Conservation (phyloP, 2,888 invertebrate genomes). For the Philopedon plagiatum region DNA sequence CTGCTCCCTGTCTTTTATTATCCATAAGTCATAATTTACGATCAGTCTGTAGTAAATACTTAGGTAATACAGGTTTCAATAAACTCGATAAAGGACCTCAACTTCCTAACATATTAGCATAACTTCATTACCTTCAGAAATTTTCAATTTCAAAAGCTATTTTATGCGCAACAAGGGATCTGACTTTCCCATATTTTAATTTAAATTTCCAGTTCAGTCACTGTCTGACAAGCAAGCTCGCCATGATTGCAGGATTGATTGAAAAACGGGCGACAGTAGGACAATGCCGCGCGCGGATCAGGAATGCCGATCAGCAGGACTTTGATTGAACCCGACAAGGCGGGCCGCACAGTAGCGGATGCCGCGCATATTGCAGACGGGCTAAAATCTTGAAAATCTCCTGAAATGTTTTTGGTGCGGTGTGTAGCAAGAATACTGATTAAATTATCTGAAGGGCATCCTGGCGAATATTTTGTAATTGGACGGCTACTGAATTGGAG, state of each 20-base stretch:
- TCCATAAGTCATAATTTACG: too few species aligned
- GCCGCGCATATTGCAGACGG: slow-evolving; percentile 38
- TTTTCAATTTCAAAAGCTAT: background rate
- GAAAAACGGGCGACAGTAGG: slow-evolving; percentile 64
- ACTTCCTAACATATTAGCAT: too few species aligned
- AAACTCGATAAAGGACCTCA: too few species aligned
- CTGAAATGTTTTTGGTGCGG: slow-evolving; percentile 37
- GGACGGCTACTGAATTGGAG: background rate
- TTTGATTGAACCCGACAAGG: slow-evolving; percentile 52
- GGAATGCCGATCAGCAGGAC: slow-evolving; percentile 57
- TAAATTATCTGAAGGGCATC: slow-evolving; percentile 38
- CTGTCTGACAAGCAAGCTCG: slow-evolving; percentile 25
- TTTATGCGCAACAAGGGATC: slow-evolving; percentile 3
- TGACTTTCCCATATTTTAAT: slow-evolving; percentile 32
- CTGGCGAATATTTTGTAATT: background rate
- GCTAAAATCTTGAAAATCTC: slow-evolving; percentile 47
- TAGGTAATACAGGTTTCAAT: too few species aligned
- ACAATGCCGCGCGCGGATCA: slow-evolving; percentile 62
- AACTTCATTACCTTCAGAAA: background rate
- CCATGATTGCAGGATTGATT: slow-evolving; percentile 63
- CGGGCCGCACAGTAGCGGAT: slow-evolving; percentile 47
- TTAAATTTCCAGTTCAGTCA: slow-evolving; percentile 34
- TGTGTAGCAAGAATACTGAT: slow-evolving; percentile 41
- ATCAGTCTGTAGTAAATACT: too few species aligned
- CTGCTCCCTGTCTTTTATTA: too few species aligned